phyloP scores from a whole-genome alignment of 2,797 vertebrate genomes.

The Chelidonichthys spinosus region DNA sequence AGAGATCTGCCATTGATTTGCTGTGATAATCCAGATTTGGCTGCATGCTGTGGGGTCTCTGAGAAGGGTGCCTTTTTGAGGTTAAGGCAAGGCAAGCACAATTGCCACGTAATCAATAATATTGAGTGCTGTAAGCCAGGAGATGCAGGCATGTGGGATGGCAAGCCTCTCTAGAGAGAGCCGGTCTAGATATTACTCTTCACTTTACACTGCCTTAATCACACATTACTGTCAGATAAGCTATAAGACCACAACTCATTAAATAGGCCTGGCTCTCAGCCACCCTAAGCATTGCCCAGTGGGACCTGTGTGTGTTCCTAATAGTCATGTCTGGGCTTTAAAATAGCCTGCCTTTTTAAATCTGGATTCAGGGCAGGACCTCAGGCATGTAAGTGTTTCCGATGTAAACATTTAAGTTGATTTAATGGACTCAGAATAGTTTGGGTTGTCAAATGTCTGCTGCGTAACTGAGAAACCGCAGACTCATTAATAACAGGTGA shows the following conservation, averaged over 20 bases:
- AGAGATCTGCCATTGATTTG: slow-evolving; percentile 69
- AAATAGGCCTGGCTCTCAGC: slow-evolving; percentile 54
- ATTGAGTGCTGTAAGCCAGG: slow-evolving; percentile 64
- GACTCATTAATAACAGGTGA: not conserved
- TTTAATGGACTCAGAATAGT: slow-evolving; percentile 23
- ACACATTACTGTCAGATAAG: slow-evolving; percentile 66
- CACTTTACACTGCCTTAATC: slow-evolving; percentile 68
- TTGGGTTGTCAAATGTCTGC: not conserved
- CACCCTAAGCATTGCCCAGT: slow-evolving; percentile 27
- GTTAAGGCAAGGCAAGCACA: slow-evolving; percentile 80
- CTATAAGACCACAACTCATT: slow-evolving; percentile 47
- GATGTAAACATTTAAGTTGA: slow-evolving; percentile 13
- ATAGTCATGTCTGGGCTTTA: slow-evolving; percentile 16
- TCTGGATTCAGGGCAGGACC: slow-evolving; percentile 7
- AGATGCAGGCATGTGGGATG: slow-evolving; percentile 56
- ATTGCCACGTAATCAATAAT: slow-evolving; percentile 82
- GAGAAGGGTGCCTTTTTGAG: slow-evolving; percentile 60
- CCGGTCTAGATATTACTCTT: slow-evolving; percentile 62
- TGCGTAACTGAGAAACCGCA: slow-evolving; percentile 3
- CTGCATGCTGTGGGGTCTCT: slow-evolving; percentile 48
- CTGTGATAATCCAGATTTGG: slow-evolving; percentile 74
- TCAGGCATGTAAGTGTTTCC: slow-evolving; percentile 5
- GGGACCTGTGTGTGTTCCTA: slow-evolving; percentile 29
- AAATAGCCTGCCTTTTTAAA: slow-evolving; percentile 24
- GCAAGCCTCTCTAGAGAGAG: slow-evolving; percentile 41